Evolutionary conservation across 2,113 vertebrate species (phyloP).

Genomic region (Callaeas wilsoni): DNA sequence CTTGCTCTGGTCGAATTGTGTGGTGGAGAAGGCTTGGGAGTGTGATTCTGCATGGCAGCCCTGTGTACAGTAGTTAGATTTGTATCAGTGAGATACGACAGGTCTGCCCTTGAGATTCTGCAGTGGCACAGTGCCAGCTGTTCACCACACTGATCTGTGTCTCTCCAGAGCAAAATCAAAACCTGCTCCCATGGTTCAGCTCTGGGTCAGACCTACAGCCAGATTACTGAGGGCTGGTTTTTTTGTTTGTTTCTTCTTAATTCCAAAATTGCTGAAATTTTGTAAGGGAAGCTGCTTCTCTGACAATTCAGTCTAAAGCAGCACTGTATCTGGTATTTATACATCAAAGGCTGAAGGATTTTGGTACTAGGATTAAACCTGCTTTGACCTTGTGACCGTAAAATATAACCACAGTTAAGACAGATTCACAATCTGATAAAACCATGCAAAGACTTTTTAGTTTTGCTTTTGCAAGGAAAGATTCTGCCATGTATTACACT

Average conservation of each 20-base stretch:
- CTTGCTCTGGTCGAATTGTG: neutral
- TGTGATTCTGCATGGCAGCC: neutral
- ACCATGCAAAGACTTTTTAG: neutral
- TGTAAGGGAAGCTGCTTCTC: neutral
- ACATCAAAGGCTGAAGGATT: neutral
- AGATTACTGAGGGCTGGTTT: neutral
- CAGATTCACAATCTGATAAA: neutral
- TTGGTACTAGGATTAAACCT: neutral
- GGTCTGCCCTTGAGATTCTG: constrained; percentile 50
- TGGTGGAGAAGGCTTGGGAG: neutral
- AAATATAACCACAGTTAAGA: neutral
- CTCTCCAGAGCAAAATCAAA: constrained; percentile 55
- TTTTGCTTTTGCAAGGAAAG: neutral
- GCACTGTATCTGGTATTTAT: neutral
- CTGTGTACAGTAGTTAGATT: neutral
- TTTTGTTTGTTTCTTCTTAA: neutral
- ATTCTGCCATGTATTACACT: neutral
- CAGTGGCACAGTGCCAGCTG: constrained; percentile 27
- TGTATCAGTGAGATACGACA: constrained; percentile 30
- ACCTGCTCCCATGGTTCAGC: constrained; percentile 48
- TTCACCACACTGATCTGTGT: constrained; percentile 4
- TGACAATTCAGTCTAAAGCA: neutral
- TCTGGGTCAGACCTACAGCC: constrained; percentile 38
- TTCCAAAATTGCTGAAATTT: neutral
- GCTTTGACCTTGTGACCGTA: neutral